phyloP scores from a whole-genome alignment of 2,888 invertebrate genomes.

The Lithophane socia region DNA sequence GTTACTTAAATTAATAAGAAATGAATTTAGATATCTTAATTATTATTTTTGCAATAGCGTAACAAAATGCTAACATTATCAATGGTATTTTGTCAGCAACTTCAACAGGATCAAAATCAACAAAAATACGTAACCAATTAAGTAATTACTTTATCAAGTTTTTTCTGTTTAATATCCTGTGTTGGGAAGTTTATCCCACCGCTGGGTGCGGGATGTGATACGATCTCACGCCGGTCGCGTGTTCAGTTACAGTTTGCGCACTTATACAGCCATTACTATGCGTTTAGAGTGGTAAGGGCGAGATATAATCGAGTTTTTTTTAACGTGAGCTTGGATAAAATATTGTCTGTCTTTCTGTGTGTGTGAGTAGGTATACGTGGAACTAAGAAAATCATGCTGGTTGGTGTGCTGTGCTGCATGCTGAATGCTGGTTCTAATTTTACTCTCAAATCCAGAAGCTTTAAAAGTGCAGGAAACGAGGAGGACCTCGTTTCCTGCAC shows the following conservation, averaged over 20 bases:
- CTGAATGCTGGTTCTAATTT: too few relatives aligned
- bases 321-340: background rate
- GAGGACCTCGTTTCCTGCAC: too few relatives aligned
- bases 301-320: slow-evolving; percentile 5
- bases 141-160: slow-evolving; percentile 53
- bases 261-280: slow-evolving; percentile 60
- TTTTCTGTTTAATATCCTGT: slow-evolving; percentile 69
- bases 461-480: background rate
- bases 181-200: slow-evolving; percentile 75
- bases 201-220: slow-evolving; percentile 71
- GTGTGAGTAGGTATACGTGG: background rate
- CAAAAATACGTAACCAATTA: slow-evolving; percentile 20
- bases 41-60: too few relatives aligned
- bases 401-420: too few relatives aligned
- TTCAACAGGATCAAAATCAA: background rate
- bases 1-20: too few relatives aligned
- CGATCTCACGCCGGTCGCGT: slow-evolving; percentile 83
- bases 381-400: background rate
- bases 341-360: background rate
- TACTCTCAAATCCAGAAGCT: too few relatives aligned
- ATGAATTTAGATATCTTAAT: too few relatives aligned
- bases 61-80: too few relatives aligned
- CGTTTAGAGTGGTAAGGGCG: slow-evolving; percentile 4
- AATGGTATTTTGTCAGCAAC: too few relatives aligned
- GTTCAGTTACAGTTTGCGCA: slow-evolving; percentile 75